A percentile compares a stretch with the other conserved stretches of the same genome.
These are phyloP conservation scores for Pterois miles DNA, from an alignment of 2,797 vertebrate genomes.

Conservation along the genomic window DNA sequence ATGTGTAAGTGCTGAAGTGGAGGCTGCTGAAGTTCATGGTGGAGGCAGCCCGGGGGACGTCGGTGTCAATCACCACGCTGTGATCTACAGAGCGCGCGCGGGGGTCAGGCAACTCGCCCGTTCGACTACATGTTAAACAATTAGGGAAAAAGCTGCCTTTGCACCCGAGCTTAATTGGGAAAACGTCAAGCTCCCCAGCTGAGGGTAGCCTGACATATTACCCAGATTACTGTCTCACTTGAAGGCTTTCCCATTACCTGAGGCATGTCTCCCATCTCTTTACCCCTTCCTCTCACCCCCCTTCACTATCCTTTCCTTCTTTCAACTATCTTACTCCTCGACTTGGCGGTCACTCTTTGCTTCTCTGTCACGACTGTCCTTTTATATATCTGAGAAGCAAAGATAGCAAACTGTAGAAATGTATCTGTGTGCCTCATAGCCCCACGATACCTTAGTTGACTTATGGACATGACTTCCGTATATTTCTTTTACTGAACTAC, in stretches of 20 bases:
- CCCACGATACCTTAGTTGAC: neutral
- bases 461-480: neutral
- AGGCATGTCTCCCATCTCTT: conserved; percentile 51
- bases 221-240: conserved; percentile 74
- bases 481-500: neutral
- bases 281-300: conserved; percentile 5
- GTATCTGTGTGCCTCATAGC: neutral
- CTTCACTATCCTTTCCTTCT: conserved; percentile 6
- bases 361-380: conserved; percentile 6
- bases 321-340: conserved; percentile 26
- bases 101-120: conserved; percentile 40
- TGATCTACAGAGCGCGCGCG: conserved; percentile 28
- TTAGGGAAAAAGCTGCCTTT: conserved; percentile 61
- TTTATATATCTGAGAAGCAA: conserved; percentile 19
- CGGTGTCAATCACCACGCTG: conserved; percentile 50
- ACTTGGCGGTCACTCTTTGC: conserved; percentile 8
- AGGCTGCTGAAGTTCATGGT: conserved; percentile 34
- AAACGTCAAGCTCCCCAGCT: conserved; percentile 62
- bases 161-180: conserved; percentile 69
- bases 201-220: conserved; percentile 71
- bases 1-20: conserved; percentile 20
- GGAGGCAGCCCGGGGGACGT: conserved; percentile 6
- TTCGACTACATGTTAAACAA: conserved; percentile 66
- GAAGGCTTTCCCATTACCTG: conserved; percentile 71
- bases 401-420: conserved; percentile 20